Evolutionary conservation across 2,113 vertebrate species (phyloP).

Genomic region (Sigmodon hispidus): DNA sequence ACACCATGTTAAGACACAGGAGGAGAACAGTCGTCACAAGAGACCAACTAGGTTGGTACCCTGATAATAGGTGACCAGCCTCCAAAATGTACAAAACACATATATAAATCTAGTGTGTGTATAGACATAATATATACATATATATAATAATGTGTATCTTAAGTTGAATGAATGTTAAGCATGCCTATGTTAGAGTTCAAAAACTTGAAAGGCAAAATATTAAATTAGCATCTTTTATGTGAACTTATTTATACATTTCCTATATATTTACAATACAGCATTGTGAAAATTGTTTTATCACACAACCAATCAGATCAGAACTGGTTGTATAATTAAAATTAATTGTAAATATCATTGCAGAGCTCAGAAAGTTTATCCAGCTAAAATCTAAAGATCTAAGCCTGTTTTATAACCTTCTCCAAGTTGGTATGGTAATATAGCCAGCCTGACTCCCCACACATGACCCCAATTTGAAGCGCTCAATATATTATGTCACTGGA

Average conservation of each 20-base stretch:
- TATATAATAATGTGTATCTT: not conserved
- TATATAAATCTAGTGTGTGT: not conserved
- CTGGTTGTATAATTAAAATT: not conserved
- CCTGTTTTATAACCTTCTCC: not conserved
- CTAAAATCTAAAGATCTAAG: not conserved
- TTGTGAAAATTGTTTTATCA: not conserved
- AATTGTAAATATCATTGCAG: constrained; percentile 17
- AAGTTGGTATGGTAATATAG: not conserved
- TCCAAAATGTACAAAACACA: not conserved
- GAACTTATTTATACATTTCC: not conserved
- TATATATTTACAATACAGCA: not conserved
- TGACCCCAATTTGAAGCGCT: not conserved
- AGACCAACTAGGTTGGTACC: not conserved
- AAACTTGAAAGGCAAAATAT: constrained; percentile 47
- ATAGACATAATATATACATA: not conserved
- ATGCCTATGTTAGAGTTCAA: not conserved
- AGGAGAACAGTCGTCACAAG: not conserved
- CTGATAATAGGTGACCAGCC: not conserved
- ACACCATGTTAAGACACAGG: not conserved
- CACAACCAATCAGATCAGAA: not conserved
- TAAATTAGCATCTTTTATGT: not conserved
- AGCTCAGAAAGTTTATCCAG: constrained; percentile 9
- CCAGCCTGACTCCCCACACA: not conserved
- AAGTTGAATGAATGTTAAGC: constrained; percentile 16
- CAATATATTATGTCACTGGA: not conserved